Conservation (phyloP, 1,140 invertebrate species). For the Magallana ariakensis region DNA sequence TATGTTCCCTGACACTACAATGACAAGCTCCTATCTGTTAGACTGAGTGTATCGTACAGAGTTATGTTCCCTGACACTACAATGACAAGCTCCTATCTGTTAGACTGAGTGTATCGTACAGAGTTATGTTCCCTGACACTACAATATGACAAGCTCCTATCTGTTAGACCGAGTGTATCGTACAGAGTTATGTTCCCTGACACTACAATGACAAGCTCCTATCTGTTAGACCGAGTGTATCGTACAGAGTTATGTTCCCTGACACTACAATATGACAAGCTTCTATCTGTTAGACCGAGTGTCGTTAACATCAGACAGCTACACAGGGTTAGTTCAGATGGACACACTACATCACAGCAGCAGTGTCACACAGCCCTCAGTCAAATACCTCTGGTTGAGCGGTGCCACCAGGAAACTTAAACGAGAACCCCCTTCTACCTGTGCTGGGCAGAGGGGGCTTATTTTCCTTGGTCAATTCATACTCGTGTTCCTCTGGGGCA, state of each 20-base stretch:
- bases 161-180: too few relatives aligned
- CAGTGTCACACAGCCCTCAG: neutral
- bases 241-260: neutral
- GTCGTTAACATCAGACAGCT: neutral
- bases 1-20: too few relatives aligned
- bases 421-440: neutral
- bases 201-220: too few relatives aligned
- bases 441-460: neutral
- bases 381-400: neutral
- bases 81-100: too few relatives aligned
- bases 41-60: too few relatives aligned
- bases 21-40: too few relatives aligned
- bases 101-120: too few relatives aligned
- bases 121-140: too few relatives aligned
- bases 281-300: neutral
- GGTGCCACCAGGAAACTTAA: neutral
- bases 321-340: neutral
- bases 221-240: too few relatives aligned
- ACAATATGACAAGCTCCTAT: too few relatives aligned
- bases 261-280: neutral
- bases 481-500: slow-evolving; percentile 6
- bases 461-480: slow-evolving; percentile 20
- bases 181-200: too few relatives aligned
- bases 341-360: slow-evolving; percentile 6
- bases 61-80: too few relatives aligned